phyloP scores from a whole-genome alignment of 2,888 invertebrate species.

The Crioceris asparagi region DNA sequence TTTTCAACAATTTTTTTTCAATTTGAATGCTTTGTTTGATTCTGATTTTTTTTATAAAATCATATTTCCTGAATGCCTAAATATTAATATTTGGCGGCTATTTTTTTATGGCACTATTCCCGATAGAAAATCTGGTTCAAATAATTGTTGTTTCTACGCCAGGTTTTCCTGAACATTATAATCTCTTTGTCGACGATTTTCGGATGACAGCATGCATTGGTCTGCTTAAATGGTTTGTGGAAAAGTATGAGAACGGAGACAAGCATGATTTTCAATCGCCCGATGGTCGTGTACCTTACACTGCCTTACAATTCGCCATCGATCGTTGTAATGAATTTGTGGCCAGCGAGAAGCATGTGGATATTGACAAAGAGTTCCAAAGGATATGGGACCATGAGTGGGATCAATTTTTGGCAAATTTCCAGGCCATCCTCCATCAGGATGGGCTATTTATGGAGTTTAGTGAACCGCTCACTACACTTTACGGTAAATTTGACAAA shows the following conservation, averaged over 20 bases:
- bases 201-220: slow-evolving; percentile 81
- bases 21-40: too few species aligned
- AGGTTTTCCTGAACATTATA: slow-evolving; percentile 67
- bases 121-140: too few species aligned
- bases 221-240: slow-evolving; percentile 66
- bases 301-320: slow-evolving; percentile 71
- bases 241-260: slow-evolving; percentile 37
- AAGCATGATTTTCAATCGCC: slow-evolving; percentile 45
- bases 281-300: slow-evolving; percentile 61
- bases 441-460: slow-evolving; percentile 34
- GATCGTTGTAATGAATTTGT: slow-evolving; percentile 61
- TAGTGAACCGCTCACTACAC: slow-evolving; percentile 12
- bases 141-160: too few species aligned
- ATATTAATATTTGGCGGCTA: too few species aligned
- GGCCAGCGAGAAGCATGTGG: slow-evolving; percentile 63
- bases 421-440: slow-evolving; percentile 56
- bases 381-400: slow-evolving; percentile 75
- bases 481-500: slow-evolving; percentile 16
- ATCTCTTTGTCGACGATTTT: slow-evolving; percentile 80
- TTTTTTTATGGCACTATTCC: too few species aligned
- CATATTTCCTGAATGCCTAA: too few species aligned
- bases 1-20: too few species aligned
- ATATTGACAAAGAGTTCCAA: slow-evolving; percentile 51
- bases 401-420: slow-evolving; percentile 72
- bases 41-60: too few species aligned